A percentile compares a stretch with the other conserved stretches of the same genome.
phyloP scores from a whole-genome alignment of 2,888 invertebrate genomes.

The Lasioglossum oenotherae region DNA sequence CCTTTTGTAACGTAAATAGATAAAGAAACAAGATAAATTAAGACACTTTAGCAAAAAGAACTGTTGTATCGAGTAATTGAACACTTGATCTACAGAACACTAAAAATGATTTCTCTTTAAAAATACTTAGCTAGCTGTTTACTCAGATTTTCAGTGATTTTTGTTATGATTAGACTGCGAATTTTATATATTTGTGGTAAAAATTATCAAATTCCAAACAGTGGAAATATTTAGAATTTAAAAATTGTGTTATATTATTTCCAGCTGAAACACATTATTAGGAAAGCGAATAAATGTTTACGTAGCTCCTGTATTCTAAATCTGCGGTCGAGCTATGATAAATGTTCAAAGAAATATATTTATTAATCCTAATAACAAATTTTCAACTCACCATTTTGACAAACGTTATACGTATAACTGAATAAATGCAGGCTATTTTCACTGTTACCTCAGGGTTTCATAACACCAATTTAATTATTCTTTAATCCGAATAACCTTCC shows the following conservation, averaged over 20 bases:
- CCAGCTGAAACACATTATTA: not conserved
- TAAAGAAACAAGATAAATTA: too few relatives aligned
- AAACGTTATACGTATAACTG: too few relatives aligned
- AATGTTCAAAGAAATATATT: too few relatives aligned
- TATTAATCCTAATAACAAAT: too few relatives aligned
- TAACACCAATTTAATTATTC: too few relatives aligned
- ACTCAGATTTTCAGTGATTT: too few relatives aligned
- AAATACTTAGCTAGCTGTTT: too few relatives aligned
- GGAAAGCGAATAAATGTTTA: not conserved
- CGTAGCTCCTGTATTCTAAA: not conserved
- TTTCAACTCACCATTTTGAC: too few relatives aligned
- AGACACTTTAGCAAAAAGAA: not conserved
- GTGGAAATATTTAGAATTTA: not conserved
- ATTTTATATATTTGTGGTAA: not conserved
- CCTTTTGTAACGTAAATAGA: not conserved
- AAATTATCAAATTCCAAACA: not conserved
- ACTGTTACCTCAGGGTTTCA: not conserved
- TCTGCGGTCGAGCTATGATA: too few relatives aligned
- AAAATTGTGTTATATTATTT: not conserved
- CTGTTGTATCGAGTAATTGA: not conserved
- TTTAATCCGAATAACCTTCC: not conserved
- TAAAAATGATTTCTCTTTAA: not conserved
- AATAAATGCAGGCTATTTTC: not conserved
- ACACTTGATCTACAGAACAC: not conserved
- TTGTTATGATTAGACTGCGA: too few relatives aligned